phyloP scores from a whole-genome alignment of 2,888 invertebrate genomes.

The Notocelia uddmanniana region DNA sequence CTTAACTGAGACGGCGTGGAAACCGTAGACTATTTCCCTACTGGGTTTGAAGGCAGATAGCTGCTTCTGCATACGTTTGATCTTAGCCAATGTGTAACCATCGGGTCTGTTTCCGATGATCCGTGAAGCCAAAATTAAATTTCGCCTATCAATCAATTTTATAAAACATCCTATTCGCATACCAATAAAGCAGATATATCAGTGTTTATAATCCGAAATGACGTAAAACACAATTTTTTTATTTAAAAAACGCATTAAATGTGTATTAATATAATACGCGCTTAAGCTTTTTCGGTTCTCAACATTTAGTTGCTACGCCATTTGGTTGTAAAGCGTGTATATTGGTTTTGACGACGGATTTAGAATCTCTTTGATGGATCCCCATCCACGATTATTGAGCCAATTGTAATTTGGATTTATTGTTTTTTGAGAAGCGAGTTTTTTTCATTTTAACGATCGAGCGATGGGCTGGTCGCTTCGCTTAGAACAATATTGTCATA shows the following conservation, averaged over 20 bases:
- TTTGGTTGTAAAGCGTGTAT: background rate
- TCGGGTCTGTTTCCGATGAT: background rate
- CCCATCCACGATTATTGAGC: conserved; percentile 1
- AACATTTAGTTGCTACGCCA: background rate
- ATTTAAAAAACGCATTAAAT: background rate
- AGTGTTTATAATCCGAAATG: background rate
- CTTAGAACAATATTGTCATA: too few species aligned
- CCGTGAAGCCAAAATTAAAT: background rate
- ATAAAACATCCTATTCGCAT: background rate
- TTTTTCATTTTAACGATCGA: conserved; percentile 9
- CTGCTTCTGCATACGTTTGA: too few species aligned
- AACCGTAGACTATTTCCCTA: too few species aligned
- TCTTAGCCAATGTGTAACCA: too few species aligned
- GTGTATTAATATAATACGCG: background rate
- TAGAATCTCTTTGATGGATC: background rate
- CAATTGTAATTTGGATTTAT: conserved; percentile 1
- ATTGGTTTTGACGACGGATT: conserved; percentile 21
- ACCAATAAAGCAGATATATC: conserved; percentile 11
- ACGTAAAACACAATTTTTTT: background rate
- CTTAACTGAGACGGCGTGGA: too few species aligned
- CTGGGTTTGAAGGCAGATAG: too few species aligned
- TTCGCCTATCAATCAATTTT: conserved; percentile 8
- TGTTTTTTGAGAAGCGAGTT: conserved; percentile 1
- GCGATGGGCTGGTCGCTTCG: too few species aligned
- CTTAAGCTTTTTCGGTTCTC: background rate